Evolutionary conservation across 2,113 vertebrate species (phyloP).

Genomic region (Daphoenositta chrysoptera): DNA sequence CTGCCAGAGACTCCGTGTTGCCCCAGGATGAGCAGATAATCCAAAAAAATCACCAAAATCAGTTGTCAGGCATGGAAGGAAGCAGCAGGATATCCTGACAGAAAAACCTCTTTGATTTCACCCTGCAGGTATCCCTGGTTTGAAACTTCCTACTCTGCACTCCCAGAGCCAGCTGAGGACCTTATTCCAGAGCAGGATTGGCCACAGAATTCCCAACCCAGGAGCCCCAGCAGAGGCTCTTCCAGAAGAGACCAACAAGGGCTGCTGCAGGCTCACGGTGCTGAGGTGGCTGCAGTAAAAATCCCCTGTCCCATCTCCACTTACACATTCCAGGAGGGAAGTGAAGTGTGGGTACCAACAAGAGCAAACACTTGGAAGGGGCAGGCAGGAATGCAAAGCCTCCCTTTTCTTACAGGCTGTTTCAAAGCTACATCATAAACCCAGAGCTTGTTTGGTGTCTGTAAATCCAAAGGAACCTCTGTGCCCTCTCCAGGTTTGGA

Average conservation of each 20-base stretch:
- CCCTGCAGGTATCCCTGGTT: background rate
- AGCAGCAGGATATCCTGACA: background rate
- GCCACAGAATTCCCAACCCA: accelerated
- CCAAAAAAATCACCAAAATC: background rate
- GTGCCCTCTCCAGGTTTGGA: background rate
- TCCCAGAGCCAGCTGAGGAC: background rate
- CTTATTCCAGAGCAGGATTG: background rate
- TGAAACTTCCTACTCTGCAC: background rate
- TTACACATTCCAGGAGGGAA: background rate
- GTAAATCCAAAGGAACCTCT: background rate
- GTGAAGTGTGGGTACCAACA: background rate
- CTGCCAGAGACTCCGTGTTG: background rate
- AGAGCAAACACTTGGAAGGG: too few species aligned
- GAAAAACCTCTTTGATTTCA: background rate
- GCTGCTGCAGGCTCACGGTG: background rate
- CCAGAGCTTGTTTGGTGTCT: background rate
- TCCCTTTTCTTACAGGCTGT: background rate
- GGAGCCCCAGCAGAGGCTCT: background rate
- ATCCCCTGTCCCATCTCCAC: background rate
- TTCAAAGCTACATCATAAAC: background rate
- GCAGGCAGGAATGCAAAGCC: background rate
- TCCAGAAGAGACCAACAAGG: background rate
- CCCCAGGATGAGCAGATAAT: background rate
- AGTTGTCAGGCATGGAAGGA: background rate
- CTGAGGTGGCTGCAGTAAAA: background rate